Base-by-base conservation (phyloP, 2,113 vertebrate species). In the Phasianus colchicus region DNA sequence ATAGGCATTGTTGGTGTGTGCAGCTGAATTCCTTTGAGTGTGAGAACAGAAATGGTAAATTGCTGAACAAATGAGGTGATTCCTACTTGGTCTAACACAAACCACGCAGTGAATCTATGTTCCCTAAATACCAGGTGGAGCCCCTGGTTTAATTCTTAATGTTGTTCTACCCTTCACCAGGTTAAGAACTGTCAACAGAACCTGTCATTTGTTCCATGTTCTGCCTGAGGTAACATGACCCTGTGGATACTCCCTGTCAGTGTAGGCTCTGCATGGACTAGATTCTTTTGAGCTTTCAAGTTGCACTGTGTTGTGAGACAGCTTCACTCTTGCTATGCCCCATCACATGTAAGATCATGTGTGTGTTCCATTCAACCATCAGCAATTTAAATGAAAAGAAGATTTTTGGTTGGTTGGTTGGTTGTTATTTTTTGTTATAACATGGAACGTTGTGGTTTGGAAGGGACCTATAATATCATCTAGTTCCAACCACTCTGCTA, bases 111-210 rank as follows among this genome's bases (percentile, higher is more conserved):
- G 12, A 10, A 3, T 32, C 12, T 36, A 6, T 50, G 10, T 4
- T 89, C 6, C 18, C 21, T 8, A 72, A 29, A 83, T 20, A 72
- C 2, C 16, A 60, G 24, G 22, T 24, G 32, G 13, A 6, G 52
- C 4, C 16, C 3, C 7, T 55, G 16, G 19, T 5, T 66, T 32
- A 76, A 66, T 5, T 24, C 3, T 88, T 27, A 32, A 24, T 2
- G 11, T 14, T 17, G 10, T 58, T 70, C 9, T 24, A 20, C 17
- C 8, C 4, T 16, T 71, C 1, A 0, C 3, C 11, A 12, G 1
- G 2, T 55, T 11, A 14, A 55, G 3, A 2, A 7, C 8, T n/a
- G 4, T n/a, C 70, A 27, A 48, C 5, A 79, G 30, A 84, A 9
- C 10, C 7, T 48, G 22, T 21, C 30, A 60, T 11, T 42, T 27